phyloP scores from a whole-genome alignment of 2,888 invertebrate genomes.

The Andrena bicolor region DNA sequence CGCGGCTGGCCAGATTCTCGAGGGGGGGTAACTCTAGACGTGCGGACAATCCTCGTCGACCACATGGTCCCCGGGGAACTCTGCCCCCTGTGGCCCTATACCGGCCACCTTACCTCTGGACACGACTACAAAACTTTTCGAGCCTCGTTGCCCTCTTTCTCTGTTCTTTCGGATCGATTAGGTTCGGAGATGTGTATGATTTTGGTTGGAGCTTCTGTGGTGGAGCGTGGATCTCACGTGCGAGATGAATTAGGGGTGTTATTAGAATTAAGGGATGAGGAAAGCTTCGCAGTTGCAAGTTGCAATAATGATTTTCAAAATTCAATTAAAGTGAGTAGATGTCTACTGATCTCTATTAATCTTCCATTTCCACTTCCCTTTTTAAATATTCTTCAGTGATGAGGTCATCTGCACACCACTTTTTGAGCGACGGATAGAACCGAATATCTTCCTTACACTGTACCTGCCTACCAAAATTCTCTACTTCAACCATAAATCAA shows the following conservation, averaged over 20 bases:
- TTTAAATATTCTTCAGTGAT: neutral
- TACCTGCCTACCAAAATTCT: no score
- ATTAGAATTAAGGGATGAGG: no score
- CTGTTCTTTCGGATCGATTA: no score
- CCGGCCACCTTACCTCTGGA: slow-evolving; percentile 10
- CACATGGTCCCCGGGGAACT: slow-evolving; percentile 75
- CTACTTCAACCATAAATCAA: no score
- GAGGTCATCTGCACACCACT: neutral
- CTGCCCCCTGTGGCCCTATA: slow-evolving; percentile 10
- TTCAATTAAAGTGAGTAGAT: neutral
- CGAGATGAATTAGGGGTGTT: no score
- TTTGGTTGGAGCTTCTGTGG: no score
- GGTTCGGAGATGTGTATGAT: no score
- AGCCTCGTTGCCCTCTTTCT: no score
- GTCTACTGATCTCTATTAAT: neutral
- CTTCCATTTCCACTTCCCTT: neutral
- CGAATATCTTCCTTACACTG: no score
- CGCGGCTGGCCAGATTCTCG: slow-evolving; percentile 65
- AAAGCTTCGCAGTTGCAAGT: no score
- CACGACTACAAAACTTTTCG: slow-evolving; percentile 30
- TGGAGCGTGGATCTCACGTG: no score
- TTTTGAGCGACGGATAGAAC: no score
- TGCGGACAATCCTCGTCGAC: slow-evolving; percentile 76
- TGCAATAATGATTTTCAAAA: neutral
- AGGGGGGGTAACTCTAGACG: slow-evolving; percentile 80